These are phyloP conservation scores for Lordiphosa andalusiaca DNA, from an alignment of 2,888 invertebrate species.

Conservation along the genomic window DNA sequence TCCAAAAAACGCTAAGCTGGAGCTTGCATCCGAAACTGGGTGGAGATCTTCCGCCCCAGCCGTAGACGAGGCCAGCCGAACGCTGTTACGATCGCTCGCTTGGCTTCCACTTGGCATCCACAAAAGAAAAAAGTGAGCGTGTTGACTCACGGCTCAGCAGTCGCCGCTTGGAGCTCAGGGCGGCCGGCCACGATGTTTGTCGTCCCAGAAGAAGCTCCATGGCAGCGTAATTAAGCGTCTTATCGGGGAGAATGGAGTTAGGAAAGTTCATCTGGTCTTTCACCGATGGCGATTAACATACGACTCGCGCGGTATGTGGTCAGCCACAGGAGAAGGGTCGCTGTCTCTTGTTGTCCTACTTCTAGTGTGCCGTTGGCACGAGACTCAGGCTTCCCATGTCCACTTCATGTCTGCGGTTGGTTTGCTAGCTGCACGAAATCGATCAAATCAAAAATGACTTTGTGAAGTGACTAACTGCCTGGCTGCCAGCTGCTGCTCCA, in stretches of 20 bases:
- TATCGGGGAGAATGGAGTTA: constrained; percentile 35
- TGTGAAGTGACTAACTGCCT: constrained; percentile 73
- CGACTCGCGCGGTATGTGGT: constrained; percentile 40
- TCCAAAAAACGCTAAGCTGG: constrained; percentile 61
- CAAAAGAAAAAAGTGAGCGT: constrained; percentile 59
- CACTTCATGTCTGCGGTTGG: constrained; percentile 22
- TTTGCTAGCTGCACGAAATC: constrained; percentile 69
- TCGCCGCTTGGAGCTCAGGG: constrained; percentile 47
- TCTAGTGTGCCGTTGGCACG: constrained; percentile 35
- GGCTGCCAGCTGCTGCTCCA: constrained; percentile 60
- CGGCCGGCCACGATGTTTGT: constrained; percentile 43
- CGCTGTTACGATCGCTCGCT: constrained; percentile 6
- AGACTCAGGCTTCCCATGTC: constrained; percentile 25
- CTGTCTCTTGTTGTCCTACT: constrained; percentile 60
- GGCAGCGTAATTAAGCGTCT: constrained; percentile 16
- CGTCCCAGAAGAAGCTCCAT: constrained; percentile 8
- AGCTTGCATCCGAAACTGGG: constrained; percentile 77
- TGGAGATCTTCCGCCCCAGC: constrained; percentile 78
- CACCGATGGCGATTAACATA: constrained; percentile 58
- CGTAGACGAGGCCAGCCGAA: constrained; percentile 38
- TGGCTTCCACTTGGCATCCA: constrained; percentile 56
- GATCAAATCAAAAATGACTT: constrained; percentile 77
- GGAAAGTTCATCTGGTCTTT: constrained; percentile 53
- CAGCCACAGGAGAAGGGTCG: constrained; percentile 61
- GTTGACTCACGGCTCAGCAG: constrained; percentile 34